A percentile compares a stretch with the other conserved stretches of the same genome.
Evolutionary conservation across 2,888 invertebrate genomes (phyloP).

Genomic region (Ichneumon xanthorius): DNA sequence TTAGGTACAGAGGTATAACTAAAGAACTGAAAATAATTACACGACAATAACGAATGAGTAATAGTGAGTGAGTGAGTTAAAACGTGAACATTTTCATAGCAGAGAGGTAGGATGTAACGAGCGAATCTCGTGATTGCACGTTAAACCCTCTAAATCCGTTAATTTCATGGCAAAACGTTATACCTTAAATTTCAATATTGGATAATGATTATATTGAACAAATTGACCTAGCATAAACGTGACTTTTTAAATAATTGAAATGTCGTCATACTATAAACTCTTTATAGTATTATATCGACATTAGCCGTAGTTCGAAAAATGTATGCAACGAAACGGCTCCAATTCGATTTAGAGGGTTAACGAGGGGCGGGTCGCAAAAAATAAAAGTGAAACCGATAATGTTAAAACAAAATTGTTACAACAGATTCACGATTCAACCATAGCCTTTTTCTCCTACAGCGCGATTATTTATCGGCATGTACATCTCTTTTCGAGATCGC

Average conservation of each 20-base stretch:
- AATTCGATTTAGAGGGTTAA: conserved; percentile 26
- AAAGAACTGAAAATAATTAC: conserved; percentile 7
- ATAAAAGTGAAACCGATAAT: conserved; percentile 29
- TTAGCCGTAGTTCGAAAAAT: not conserved
- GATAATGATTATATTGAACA: not conserved
- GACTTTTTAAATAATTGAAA: not conserved
- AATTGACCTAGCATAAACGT: not conserved
- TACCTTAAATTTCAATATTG: not conserved
- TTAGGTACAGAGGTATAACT: conserved; percentile 15
- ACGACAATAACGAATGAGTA: not conserved
- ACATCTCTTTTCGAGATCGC: conserved; percentile 36
- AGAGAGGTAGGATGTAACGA: conserved; percentile 1
- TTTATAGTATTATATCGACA: not conserved
- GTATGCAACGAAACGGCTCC: not conserved
- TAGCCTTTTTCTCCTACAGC: conserved; percentile 70
- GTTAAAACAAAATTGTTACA: conserved; percentile 60
- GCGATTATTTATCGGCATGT: conserved; percentile 36
- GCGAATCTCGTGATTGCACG: conserved; percentile 34
- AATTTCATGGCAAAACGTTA: conserved; percentile 5
- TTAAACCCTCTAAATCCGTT: conserved; percentile 24
- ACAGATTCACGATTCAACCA: conserved; percentile 84
- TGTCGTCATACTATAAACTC: conserved; percentile 17
- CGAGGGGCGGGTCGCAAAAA: conserved; percentile 4
- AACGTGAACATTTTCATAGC: conserved; percentile 6
- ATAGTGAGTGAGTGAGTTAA: not conserved